Evolutionary conservation across 1,140 invertebrate species (phyloP).

Genomic region (Halictus rubicundus): DNA sequence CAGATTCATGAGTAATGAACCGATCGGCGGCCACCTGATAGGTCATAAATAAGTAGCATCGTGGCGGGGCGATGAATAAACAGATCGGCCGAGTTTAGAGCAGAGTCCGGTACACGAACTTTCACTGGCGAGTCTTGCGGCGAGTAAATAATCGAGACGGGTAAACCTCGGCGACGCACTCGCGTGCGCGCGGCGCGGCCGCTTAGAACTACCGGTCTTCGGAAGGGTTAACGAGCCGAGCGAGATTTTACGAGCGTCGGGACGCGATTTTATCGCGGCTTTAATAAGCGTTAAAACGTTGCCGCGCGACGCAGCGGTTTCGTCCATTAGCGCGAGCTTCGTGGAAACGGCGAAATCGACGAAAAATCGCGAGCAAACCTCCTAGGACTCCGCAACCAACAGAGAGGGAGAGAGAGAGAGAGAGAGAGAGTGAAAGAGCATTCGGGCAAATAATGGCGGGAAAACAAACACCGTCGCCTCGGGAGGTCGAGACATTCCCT

Average conservation of each 20-base stretch:
- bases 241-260: background rate
- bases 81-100: slow-evolving; percentile 35
- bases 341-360: background rate
- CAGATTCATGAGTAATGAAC: slow-evolving; percentile 6
- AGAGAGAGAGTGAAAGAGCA: background rate
- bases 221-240: slow-evolving; percentile 21
- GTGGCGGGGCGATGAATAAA: slow-evolving; percentile 17
- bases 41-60: slow-evolving; percentile 29
- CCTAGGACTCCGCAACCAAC: background rate
- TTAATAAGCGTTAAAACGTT: slow-evolving; percentile 6
- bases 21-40: background rate
- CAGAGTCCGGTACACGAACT: background rate
- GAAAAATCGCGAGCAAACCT: slow-evolving; percentile 40
- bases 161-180: background rate
- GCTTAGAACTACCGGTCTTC: slow-evolving; percentile 23
- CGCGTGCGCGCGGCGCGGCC: background rate
- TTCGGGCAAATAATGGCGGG: slow-evolving; percentile 15
- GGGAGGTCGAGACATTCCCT: background rate
- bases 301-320: background rate
- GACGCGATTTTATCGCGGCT: background rate
- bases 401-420: too few species aligned
- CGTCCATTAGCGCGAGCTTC: slow-evolving; percentile 16
- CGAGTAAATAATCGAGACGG: background rate
- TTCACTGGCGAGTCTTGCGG: slow-evolving; percentile 1
- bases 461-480: slow-evolving; percentile 25